phyloP scores from a whole-genome alignment of 1,140 invertebrate species.

The Sinella curviseta region DNA sequence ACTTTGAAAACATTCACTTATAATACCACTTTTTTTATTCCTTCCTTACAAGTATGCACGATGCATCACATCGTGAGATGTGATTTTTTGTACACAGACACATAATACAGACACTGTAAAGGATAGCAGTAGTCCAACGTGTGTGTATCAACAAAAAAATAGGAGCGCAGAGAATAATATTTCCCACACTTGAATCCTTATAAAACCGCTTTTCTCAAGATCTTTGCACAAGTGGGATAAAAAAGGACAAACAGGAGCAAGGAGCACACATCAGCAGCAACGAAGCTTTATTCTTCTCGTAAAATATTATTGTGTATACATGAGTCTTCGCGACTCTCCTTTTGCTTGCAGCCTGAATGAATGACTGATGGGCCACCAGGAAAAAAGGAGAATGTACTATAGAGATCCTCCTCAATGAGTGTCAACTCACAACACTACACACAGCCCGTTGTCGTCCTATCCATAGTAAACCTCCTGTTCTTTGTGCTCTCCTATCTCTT shows the following conservation, averaged over 20 bases:
- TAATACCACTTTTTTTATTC: neutral
- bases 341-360: conserved; percentile 7
- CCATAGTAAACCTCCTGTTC: neutral
- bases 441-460: neutral
- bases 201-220: neutral
- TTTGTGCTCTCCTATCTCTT: neutral
- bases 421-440: neutral
- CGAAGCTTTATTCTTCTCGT: neutral
- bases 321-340: neutral
- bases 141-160: neutral
- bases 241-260: neutral
- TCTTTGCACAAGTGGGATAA: conserved; percentile 5
- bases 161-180: neutral
- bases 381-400: conserved; percentile 1
- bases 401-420: conserved; percentile 2
- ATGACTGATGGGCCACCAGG: neutral
- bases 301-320: neutral
- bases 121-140: neutral
- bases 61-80: neutral
- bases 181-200: neutral
- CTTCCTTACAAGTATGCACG: neutral
- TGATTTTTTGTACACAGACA: neutral
- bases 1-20: neutral
- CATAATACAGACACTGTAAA: neutral
- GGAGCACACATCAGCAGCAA: neutral